Evolutionary conservation across 2,888 invertebrate genomes (phyloP).

Genomic region (Trypoxylon attenuatum): DNA sequence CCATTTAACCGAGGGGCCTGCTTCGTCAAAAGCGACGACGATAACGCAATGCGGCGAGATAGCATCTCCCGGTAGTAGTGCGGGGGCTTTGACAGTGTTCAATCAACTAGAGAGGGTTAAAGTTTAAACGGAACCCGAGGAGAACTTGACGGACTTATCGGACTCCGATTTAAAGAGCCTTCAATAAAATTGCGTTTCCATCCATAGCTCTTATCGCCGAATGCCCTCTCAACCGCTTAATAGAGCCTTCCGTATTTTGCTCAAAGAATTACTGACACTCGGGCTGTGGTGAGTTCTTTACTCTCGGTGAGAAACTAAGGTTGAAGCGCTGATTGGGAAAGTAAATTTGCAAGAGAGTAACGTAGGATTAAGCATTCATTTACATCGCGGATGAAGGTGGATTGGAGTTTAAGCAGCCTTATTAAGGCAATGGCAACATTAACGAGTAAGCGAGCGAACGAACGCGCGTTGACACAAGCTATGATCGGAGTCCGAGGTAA

Average conservation of each 20-base stretch:
- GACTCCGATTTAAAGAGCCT: not conserved
- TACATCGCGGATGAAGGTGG: too few species aligned
- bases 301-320: too few species aligned
- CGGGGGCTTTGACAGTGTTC: too few species aligned
- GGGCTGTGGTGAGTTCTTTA: too few species aligned
- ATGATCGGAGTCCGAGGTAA: not conserved
- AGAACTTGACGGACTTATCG: not conserved
- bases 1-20: slow-evolving; percentile 44
- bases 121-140: not conserved
- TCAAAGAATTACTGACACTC: not conserved
- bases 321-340: too few species aligned
- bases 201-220: not conserved
- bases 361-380: too few species aligned
- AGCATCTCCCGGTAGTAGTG: slow-evolving; percentile 27
- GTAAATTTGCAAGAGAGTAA: too few species aligned
- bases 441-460: not conserved
- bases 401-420: not conserved
- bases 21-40: slow-evolving; percentile 33
- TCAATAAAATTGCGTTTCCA: slow-evolving; percentile 2
- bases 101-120: too few species aligned
- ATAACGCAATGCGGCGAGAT: slow-evolving; percentile 37
- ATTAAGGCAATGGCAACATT: not conserved
- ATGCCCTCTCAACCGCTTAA: not conserved
- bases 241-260: not conserved
- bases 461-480: not conserved